Evolutionary conservation across 2,888 invertebrate genomes (phyloP), one percentile per base, ranked within the genome.

Genomic region (Acleris literana): DNA sequence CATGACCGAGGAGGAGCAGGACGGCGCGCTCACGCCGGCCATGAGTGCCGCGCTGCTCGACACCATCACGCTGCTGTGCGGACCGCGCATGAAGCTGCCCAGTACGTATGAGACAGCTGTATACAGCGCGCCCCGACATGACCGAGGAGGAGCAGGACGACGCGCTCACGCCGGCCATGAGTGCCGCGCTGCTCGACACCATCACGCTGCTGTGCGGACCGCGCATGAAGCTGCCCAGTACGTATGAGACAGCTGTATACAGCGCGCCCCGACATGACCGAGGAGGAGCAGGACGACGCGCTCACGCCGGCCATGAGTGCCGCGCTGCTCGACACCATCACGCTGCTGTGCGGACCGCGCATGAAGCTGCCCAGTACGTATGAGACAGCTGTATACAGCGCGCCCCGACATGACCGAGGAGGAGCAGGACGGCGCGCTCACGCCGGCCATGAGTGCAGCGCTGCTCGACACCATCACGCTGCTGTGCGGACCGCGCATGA

Each of bases 131-230:
- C 39, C 90, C 89, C 6, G 86, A 86, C 68, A 63, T 81, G 16
- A 76, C 79, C 18, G 89, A 90, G 69, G 9, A 33, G 33, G 86
- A 84, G 51, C 73, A 70, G 2, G 78, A 77, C 51, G 79, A 71
- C 17, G 83, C 80, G 20, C 72, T 89, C 63, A 77, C 86, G 9
- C 68, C 76, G 7, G 64, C 74, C 0, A 76, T 88, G 60, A 73
- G 80, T 72, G 82, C 81, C 39, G 83, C 87, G 1, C 71, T 90
- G 56, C 74, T 91, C 4, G 91, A 91, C 68, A 78, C 90, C 44
- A 88, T 90, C 74, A 84, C 86, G n/a, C 72, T 91, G 69, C 82
- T 92, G 20, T 85, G 86, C 73, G 90, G 90, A 0, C 88, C 88
- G 5, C 69, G 90, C 63, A 89, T 91, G 89, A 84, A 84, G 64